A percentile compares a stretch with the other conserved stretches of the same genome.
Evolutionary conservation across 2,888 invertebrate genomes (phyloP).

Genomic region (Drosophila infuscata): DNA sequence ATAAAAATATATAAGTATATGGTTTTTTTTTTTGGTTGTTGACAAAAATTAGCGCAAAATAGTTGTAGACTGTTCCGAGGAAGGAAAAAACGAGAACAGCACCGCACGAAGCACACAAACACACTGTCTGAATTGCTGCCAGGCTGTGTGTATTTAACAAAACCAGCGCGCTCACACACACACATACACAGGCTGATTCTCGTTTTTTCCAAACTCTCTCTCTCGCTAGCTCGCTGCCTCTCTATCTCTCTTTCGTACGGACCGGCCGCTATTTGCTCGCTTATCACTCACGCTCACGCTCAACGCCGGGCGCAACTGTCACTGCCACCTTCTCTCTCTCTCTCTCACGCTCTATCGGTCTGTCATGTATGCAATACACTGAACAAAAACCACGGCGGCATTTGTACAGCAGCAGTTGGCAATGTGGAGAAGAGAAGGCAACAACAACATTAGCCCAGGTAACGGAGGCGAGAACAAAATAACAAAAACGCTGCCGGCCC

Average conservation of each 20-base stretch:
- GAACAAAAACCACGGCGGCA: slow-evolving; percentile 69
- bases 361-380: slow-evolving; percentile 61
- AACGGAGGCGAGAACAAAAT: slow-evolving; percentile 60
- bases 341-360: slow-evolving; percentile 35
- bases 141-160: slow-evolving; percentile 80
- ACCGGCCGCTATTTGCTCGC: slow-evolving; percentile 46
- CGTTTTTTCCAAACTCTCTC: slow-evolving; percentile 43
- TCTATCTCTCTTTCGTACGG: slow-evolving; percentile 24
- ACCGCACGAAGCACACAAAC: slow-evolving; percentile 83
- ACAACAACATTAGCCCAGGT: slow-evolving; percentile 65
- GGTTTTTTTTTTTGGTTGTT: slow-evolving; percentile 60
- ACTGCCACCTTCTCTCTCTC: slow-evolving; percentile 27
- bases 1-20: slow-evolving; percentile 34
- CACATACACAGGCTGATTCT: slow-evolving; percentile 28
- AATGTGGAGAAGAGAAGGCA: slow-evolving; percentile 77
- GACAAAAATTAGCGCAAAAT: slow-evolving; percentile 78
- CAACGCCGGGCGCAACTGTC: slow-evolving; percentile 34
- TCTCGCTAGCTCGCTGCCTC: slow-evolving; percentile 11
- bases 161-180: slow-evolving; percentile 25
- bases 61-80: slow-evolving; percentile 54
- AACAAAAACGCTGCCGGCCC: slow-evolving; percentile 39
- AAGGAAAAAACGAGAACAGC: slow-evolving; percentile 77
- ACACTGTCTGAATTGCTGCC: slow-evolving; percentile 77
- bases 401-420: slow-evolving; percentile 76
- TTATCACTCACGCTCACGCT: slow-evolving; percentile 53